Percentiles rank a stretch among this genome's conserved stretches.
Evolutionary conservation across 2,797 vertebrate species (phyloP).

Genomic region (Vipera ursinii): DNA sequence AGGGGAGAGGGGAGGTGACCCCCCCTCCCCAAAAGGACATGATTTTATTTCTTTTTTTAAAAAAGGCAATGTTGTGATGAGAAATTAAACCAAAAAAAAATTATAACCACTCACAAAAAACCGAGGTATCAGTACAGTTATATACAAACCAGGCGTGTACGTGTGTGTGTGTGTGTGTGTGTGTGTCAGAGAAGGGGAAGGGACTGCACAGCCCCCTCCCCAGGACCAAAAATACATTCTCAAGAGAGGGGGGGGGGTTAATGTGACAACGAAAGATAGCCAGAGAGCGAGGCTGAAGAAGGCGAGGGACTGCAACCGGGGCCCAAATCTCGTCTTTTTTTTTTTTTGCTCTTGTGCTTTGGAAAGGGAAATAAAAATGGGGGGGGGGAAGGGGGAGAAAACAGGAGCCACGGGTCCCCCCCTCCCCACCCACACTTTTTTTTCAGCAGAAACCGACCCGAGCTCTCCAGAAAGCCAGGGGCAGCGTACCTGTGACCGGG

Average conservation of each 20-base stretch:
- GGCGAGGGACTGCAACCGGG: neutral
- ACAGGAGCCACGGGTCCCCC: neutral
- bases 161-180: neutral
- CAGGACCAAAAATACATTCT: conserved; percentile 31
- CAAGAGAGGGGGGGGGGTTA: neutral
- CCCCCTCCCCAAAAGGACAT: neutral
- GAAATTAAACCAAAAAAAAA: conserved; percentile 34
- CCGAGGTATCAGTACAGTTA: conserved; percentile 47
- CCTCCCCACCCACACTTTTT: neutral
- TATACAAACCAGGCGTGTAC: conserved; percentile 25
- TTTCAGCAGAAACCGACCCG: neutral
- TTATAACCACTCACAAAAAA: conserved; percentile 39
- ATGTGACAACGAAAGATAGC: neutral
- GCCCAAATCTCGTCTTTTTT: neutral
- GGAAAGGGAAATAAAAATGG: neutral
- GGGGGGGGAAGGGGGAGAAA: neutral
- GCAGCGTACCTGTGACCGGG: neutral
- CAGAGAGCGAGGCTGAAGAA: neutral
- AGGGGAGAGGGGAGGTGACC: neutral
- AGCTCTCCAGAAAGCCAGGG: neutral
- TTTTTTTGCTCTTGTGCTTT: conserved; percentile 20
- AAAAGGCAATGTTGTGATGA: conserved; percentile 42
- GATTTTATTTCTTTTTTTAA: conserved; percentile 11
- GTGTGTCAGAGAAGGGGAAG: neutral
- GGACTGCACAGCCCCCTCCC: neutral